phyloP scores from a whole-genome alignment of 2,797 vertebrate species.

The Acanthurus tractus region DNA sequence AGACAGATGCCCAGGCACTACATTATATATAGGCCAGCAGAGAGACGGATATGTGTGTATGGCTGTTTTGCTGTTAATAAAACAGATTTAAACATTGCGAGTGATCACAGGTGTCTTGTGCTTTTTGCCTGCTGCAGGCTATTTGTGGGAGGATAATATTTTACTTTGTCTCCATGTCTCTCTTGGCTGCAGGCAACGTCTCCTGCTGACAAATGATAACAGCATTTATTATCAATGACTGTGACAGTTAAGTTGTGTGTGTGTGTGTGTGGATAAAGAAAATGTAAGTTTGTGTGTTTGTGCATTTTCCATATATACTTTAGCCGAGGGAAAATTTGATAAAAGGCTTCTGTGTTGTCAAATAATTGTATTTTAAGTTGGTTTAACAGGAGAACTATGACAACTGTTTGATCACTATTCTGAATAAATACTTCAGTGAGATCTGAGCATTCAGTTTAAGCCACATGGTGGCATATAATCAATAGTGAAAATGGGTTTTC shows the following conservation, averaged over 20 bases:
- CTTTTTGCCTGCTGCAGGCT: conserved; percentile 56
- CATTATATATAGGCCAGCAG: conserved; percentile 2
- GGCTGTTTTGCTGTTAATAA: conserved; percentile 47
- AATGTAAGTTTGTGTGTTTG: conserved; percentile 4
- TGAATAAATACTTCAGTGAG: conserved; percentile 39
- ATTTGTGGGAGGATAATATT: conserved; percentile 59
- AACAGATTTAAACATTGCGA: conserved; percentile 54
- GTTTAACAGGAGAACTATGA: conserved; percentile 49
- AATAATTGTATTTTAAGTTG: conserved; percentile 43
- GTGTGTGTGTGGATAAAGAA: conserved; percentile 19
- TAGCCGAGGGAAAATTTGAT: conserved; percentile 44
- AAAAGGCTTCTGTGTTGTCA: conserved; percentile 41
- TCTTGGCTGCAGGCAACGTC: conserved; percentile 63
- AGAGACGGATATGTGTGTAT: conserved; percentile 6
- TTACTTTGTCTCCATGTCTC: conserved; percentile 63
- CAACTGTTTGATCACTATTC: conserved; percentile 52
- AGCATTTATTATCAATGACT: conserved; percentile 69
- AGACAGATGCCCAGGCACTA: not conserved
- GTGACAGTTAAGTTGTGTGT: conserved; percentile 42
- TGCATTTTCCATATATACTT: conserved; percentile 52
- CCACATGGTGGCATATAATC: conserved; percentile 30
- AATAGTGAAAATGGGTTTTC: conserved; percentile 43
- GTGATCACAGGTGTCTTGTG: conserved; percentile 13
- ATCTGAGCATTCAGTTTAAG: conserved; percentile 38
- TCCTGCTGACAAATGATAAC: conserved; percentile 68